Conservation (phyloP, 2,797 vertebrate species). For the Tinamus major region DNA sequence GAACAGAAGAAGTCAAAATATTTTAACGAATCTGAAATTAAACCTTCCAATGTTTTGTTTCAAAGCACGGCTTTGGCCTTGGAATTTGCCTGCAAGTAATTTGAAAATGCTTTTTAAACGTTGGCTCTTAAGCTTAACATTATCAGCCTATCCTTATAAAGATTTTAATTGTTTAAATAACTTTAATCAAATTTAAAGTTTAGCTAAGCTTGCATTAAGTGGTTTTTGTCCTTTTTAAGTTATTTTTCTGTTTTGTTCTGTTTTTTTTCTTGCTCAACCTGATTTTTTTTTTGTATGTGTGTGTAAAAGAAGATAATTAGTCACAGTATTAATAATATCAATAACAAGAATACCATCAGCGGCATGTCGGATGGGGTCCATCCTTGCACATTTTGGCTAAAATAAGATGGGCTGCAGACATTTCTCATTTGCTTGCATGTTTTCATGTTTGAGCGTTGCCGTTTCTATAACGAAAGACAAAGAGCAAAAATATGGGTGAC, state of each 20-base stretch:
- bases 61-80: neutral
- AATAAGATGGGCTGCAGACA: neutral
- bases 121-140: neutral
- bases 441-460: neutral
- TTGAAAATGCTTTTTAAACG: neutral
- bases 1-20: neutral
- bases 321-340: neutral
- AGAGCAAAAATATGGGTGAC: neutral
- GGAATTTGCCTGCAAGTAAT: neutral
- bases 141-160: neutral
- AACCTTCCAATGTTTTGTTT: neutral
- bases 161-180: neutral
- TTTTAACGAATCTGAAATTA: neutral
- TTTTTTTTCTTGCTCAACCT: neutral
- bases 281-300: neutral
- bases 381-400: neutral
- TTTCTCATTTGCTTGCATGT: neutral
- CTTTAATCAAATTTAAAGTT: neutral
- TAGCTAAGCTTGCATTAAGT: neutral
- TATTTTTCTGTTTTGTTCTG: neutral
- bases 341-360: neutral
- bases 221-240: no score
- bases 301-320: neutral
- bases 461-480: neutral
- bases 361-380: neutral